Percentiles rank a stretch among this genome's conserved stretches.
Conservation (phyloP, 2,113 vertebrate species). For the Mirza zaza region DNA sequence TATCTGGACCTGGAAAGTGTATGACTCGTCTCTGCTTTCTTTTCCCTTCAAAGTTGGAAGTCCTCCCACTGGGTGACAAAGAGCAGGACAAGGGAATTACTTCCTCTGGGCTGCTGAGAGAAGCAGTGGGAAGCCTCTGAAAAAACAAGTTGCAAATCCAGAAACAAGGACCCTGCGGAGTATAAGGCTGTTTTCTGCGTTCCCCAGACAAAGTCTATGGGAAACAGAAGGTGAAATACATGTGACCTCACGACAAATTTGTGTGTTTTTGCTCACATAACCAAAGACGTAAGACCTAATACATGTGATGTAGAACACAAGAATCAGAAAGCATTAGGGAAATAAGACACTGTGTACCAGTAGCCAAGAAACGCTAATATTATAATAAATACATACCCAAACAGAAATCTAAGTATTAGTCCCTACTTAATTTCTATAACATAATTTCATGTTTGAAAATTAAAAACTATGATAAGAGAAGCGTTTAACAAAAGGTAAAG, state of each 20-base stretch:
- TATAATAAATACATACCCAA: not conserved
- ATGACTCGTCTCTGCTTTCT: not conserved
- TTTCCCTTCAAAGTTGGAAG: not conserved
- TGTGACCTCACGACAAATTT: not conserved
- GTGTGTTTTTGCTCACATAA: not conserved
- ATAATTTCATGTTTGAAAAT: not conserved
- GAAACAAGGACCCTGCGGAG: rapidly evolving
- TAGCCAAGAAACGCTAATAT: not conserved
- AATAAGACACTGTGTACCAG: not conserved
- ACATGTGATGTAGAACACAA: not conserved
- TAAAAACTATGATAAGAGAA: not conserved
- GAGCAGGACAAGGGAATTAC: not conserved
- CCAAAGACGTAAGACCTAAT: not conserved
- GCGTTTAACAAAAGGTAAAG: not conserved
- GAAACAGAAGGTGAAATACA: not conserved
- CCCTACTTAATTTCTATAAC: not conserved
- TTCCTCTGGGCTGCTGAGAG: not conserved
- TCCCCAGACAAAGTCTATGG: not conserved
- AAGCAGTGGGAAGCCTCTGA: not conserved
- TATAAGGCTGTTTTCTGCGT: not conserved
- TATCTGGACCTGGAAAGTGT: not conserved
- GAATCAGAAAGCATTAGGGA: not conserved
- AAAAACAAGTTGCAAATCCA: not conserved
- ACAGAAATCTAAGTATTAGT: not conserved
- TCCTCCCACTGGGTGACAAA: not conserved